phyloP scores from a whole-genome alignment of 2,797 vertebrate species.

The Malurus splendens region DNA sequence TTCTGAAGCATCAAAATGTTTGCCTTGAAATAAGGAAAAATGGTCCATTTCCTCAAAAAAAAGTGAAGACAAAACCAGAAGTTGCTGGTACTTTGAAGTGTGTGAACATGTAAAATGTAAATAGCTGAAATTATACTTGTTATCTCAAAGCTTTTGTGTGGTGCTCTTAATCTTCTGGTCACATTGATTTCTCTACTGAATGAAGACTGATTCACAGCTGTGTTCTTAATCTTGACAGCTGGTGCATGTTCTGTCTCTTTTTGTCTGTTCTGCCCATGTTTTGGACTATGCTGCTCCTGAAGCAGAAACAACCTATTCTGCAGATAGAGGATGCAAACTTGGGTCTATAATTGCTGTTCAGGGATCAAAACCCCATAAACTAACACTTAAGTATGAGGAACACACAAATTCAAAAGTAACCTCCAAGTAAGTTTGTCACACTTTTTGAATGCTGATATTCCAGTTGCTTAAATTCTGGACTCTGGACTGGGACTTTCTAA shows the following conservation, averaged over 20 bases:
- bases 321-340: background rate
- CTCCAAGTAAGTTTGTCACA: background rate
- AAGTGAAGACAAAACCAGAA: background rate
- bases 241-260: background rate
- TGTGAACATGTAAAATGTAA: background rate
- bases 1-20: background rate
- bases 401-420: background rate
- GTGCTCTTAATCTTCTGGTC: background rate
- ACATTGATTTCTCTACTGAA: background rate
- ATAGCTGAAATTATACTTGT: background rate
- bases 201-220: slow-evolving; percentile 25
- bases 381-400: background rate
- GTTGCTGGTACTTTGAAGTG: background rate
- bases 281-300: background rate
- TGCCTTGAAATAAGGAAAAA: background rate
- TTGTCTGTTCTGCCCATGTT: background rate
- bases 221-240: slow-evolving; percentile 21
- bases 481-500: background rate
- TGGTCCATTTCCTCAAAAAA: background rate
- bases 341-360: background rate
- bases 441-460: background rate
- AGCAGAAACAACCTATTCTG: background rate
- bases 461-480: background rate
- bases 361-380: background rate
- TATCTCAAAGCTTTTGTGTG: background rate